Base-by-base conservation (phyloP, 2,113 vertebrate genomes). In the Peucedramus taeniatus region DNA sequence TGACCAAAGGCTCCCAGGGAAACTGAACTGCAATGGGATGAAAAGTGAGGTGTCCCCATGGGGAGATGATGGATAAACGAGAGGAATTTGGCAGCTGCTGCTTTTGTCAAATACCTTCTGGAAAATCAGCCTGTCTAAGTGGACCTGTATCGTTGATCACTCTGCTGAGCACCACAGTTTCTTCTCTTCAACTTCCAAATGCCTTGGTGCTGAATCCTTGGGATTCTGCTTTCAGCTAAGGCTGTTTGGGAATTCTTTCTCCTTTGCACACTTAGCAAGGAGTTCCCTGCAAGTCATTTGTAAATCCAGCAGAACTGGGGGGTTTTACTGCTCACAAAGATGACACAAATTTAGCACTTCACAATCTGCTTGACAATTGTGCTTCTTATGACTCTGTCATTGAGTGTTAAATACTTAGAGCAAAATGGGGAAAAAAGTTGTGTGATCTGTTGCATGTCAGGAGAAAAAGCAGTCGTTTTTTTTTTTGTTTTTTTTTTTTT, bases 141-240 rank as follows among this genome's bases (percentile, higher is more conserved):
- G 31, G n/a, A 4, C 0, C 1, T 18, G 22, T 22, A 7, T 42
- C 4, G 1, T 30, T 35, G 42, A 3, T 33, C 2, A 5, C 60
- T 51, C n/a, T 53, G 45, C 42, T 24, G 10, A 40, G 39, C 53
- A 27, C 15, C 50, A 3, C 2, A 26, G 5, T 37, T 40, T 20
- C 61, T 33, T 31, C 4, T 80, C n/a, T 51, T 54, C 42, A 13
- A 49, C 42, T 70, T 65, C 31, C 21, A 28, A 4, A 15, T 51
- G 15, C 50, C 61, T 70, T 56, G 18, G 49, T 39, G 16, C n/a
- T 60, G 57, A 20, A 39, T 51, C 18, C 1, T 14, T 64, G 30
- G 24, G 39, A 21, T 19, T 72, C 35, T 53, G 27, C 40, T 84
- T 47, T 40, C 22, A 87, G 26, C 3, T 51, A 37, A 77, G 42